Conservation (phyloP, 2,797 vertebrate species). For the Atherinosoma microstoma region DNA sequence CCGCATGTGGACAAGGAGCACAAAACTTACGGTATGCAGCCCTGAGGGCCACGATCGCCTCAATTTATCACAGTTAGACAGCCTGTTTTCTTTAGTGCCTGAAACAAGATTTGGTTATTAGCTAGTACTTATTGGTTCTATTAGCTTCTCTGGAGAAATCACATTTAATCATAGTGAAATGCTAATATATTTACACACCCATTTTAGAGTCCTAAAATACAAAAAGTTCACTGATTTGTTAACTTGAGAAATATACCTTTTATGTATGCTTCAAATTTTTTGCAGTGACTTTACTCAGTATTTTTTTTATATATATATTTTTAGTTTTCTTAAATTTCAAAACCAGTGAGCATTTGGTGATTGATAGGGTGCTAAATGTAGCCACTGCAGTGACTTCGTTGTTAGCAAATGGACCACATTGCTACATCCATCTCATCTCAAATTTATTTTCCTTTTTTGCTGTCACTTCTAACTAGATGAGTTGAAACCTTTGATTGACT, state of each 20-base stretch:
- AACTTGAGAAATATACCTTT: neutral
- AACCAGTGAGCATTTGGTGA: neutral
- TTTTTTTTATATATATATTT: neutral
- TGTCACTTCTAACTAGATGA: too few relatives aligned
- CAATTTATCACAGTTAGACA: constrained; percentile 59
- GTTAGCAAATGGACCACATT: too few relatives aligned
- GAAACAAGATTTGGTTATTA: constrained; percentile 56
- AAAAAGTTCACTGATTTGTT: neutral
- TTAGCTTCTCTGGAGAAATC: constrained; percentile 50
- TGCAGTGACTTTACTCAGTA: neutral
- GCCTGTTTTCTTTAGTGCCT: constrained; percentile 50
- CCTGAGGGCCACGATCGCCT: constrained; percentile 49
- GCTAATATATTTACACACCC: neutral
- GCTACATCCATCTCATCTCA: neutral
- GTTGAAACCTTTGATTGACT: neutral
- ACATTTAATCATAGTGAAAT: constrained; percentile 38
- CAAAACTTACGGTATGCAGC: constrained; percentile 53
- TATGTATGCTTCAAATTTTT: neutral
- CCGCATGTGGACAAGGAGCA: constrained; percentile 47
- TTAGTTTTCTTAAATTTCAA: neutral
- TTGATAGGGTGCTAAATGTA: neutral
- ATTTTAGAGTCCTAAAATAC: constrained; percentile 5
- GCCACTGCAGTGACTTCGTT: neutral
- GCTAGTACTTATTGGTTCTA: constrained; percentile 45
- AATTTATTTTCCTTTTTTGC: neutral